These are phyloP conservation scores for Amorpha juglandis DNA, from an alignment of 2,888 invertebrate genomes.

Conservation along the genomic window DNA sequence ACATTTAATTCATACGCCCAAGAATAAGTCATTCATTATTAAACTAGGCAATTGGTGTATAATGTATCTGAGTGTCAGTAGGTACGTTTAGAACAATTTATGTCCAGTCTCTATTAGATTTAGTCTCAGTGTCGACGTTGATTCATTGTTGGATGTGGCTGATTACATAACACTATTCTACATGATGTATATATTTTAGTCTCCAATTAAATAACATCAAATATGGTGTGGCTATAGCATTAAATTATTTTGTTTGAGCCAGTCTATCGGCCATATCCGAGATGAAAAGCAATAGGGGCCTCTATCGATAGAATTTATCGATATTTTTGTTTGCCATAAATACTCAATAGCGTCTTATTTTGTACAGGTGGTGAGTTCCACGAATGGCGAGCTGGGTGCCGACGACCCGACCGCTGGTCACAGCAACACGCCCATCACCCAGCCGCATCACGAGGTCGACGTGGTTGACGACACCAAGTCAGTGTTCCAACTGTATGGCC, in stretches of 20 bases:
- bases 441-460: constrained; percentile 95
- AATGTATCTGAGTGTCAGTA: constrained; percentile 13
- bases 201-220: not conserved
- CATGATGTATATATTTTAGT: not conserved
- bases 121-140: constrained; percentile 5
- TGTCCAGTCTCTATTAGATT: constrained; percentile 19
- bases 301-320: constrained; percentile 14
- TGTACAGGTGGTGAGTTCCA: constrained; percentile 96
- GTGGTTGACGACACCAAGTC: constrained; percentile 99
- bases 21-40: constrained; percentile 9
- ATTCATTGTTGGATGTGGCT: constrained; percentile 16
- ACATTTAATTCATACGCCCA: constrained; percentile 17
- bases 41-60: constrained; percentile 16
- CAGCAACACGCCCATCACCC: constrained; percentile 98
- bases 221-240: not conserved
- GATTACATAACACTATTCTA: not conserved
- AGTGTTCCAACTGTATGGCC: constrained; percentile 85
- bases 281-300: constrained; percentile 9
- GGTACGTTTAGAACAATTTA: not conserved
- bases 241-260: not conserved
- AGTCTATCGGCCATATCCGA: constrained; percentile 18
- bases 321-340: not conserved
- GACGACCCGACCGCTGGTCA: constrained; percentile 98
- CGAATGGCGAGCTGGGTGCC: constrained; percentile 96
- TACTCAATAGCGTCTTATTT: constrained; percentile 9